Evolutionary conservation across 2,797 vertebrate genomes (phyloP).

Genomic region (Hyperoplus lanceolatus): DNA sequence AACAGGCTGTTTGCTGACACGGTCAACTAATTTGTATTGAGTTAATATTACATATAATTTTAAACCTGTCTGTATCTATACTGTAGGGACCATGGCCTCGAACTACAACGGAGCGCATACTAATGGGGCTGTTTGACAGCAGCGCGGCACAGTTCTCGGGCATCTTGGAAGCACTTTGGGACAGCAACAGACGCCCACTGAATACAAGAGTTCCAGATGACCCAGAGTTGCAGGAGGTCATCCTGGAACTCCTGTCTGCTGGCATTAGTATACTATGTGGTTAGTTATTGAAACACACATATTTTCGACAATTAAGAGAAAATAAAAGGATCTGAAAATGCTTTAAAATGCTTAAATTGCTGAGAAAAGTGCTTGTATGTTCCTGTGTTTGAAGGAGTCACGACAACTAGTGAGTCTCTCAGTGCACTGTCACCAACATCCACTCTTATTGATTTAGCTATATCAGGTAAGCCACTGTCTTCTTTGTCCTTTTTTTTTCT

Average conservation of each 20-base stretch:
- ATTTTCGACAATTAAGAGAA: not conserved
- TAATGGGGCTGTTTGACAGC: slow-evolving; percentile 90
- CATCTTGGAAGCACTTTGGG: slow-evolving; percentile 90
- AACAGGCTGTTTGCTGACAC: not conserved
- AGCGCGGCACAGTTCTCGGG: slow-evolving; percentile 89
- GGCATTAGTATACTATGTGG: slow-evolving; percentile 91
- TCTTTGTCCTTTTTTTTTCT: not conserved
- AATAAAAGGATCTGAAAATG: not conserved
- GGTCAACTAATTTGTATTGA: not conserved
- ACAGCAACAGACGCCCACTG: slow-evolving; percentile 81
- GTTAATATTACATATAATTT: not conserved
- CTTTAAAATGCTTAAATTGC: not conserved
- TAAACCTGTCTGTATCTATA: slow-evolving; percentile 56
- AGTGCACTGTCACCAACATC: slow-evolving; percentile 57
- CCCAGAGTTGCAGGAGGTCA: slow-evolving; percentile 84
- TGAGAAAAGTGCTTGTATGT: slow-evolving; percentile 25
- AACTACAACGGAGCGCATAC: slow-evolving; percentile 85
- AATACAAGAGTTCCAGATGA: slow-evolving; percentile 84
- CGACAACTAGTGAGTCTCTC: slow-evolving; percentile 53
- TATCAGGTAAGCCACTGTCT: slow-evolving; percentile 57
- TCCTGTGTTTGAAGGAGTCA: slow-evolving; percentile 62
- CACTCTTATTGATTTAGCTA: slow-evolving; percentile 70
- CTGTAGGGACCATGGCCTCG: slow-evolving; percentile 88
- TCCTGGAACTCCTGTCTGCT: slow-evolving; percentile 91
- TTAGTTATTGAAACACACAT: slow-evolving; percentile 64